A percentile compares a stretch with the other conserved stretches of the same genome.
Evolutionary conservation across 1,140 invertebrate species (phyloP).

Genomic region (Oedothorax gibbosus): DNA sequence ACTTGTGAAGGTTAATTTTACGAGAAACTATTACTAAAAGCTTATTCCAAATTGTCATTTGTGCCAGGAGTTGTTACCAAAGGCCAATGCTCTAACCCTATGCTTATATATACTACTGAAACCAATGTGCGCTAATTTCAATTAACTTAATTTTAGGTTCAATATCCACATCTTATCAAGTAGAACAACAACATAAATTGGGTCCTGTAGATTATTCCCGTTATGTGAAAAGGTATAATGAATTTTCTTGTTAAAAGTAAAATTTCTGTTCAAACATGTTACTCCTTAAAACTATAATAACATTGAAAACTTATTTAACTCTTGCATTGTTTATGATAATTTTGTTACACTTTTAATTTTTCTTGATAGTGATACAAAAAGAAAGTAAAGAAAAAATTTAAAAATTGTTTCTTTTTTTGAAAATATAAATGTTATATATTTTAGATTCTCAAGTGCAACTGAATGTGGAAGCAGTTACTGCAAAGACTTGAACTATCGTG

Average conservation of each 20-base stretch:
- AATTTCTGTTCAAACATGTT: no score
- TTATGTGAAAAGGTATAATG: conserved; percentile 78
- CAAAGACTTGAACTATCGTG: conserved; percentile 86
- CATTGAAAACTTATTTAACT: background rate
- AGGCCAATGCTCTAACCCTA: background rate
- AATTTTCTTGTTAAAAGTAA: conserved; percentile 4
- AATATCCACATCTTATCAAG: conserved; percentile 48
- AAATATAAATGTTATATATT: conserved; percentile 15
- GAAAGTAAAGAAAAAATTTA: background rate
- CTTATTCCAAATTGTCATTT: no score
- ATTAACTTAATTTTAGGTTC: conserved; percentile 25
- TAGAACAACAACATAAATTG: conserved; percentile 61
- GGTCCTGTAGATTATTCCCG: conserved; percentile 79
- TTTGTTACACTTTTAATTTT: background rate
- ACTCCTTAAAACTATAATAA: background rate
- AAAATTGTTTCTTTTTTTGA: background rate
- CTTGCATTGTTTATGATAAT: background rate
- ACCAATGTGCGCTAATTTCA: background rate
- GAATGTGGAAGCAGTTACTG: conserved; percentile 85
- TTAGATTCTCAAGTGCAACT: conserved; percentile 75
- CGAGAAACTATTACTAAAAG: no score
- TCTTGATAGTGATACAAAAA: background rate
- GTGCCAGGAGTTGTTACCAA: no score
- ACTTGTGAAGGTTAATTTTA: no score
- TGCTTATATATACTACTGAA: background rate